A percentile compares a stretch with the other conserved stretches of the same genome.
Evolutionary conservation across 2,113 vertebrate genomes (phyloP).

Genomic region (Catharus minimus): DNA sequence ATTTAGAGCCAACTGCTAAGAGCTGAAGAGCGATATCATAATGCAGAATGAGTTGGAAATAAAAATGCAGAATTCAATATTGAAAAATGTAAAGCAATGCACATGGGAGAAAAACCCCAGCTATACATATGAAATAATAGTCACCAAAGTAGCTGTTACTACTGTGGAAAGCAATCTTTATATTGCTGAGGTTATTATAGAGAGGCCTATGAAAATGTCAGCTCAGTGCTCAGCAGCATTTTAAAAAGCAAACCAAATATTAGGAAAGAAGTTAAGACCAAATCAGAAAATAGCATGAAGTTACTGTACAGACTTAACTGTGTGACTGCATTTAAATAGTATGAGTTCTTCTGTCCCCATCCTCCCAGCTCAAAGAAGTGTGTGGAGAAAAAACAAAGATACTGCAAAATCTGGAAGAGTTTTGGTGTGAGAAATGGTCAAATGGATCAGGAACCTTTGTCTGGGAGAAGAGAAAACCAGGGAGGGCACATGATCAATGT

Average conservation of each 20-base stretch:
- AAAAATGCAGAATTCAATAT: constrained; percentile 41
- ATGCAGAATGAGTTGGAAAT: constrained; percentile 22
- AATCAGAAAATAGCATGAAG: not conserved
- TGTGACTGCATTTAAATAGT: not conserved
- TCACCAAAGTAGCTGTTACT: not conserved
- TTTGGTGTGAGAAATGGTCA: not conserved
- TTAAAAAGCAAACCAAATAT: constrained; percentile 7
- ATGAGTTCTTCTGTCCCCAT: not conserved
- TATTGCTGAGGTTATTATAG: not conserved
- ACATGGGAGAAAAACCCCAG: not conserved
- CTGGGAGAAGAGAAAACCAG: not conserved
- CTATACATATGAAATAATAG: not conserved
- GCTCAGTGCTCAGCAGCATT: constrained; percentile 3
- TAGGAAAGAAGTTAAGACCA: not conserved
- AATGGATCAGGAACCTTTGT: not conserved
- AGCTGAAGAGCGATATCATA: not conserved
- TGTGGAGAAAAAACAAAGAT: not conserved
- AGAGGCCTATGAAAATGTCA: constrained; percentile 26
- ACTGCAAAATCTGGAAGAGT: not conserved
- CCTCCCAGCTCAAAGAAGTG: not conserved
- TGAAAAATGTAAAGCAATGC: constrained; percentile 42
- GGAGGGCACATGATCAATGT: not conserved
- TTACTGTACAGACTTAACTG: not conserved
- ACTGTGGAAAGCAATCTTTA: not conserved
- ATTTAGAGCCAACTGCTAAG: constrained; percentile 17